phyloP scores from a whole-genome alignment of 2,797 vertebrate genomes.

The Clarias fuscus region DNA sequence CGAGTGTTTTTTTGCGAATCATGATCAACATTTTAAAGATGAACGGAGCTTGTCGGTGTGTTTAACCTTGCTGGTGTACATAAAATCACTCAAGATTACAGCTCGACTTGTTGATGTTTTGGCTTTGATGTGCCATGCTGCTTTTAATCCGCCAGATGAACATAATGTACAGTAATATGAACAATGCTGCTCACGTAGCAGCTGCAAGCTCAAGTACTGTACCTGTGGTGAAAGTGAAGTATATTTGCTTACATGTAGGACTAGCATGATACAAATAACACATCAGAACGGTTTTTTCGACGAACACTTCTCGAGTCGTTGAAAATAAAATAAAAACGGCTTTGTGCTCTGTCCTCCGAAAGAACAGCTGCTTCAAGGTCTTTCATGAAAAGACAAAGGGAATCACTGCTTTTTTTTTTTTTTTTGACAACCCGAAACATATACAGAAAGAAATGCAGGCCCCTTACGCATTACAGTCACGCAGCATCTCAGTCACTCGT shows the following conservation, averaged over 20 bases:
- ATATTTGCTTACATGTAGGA: background rate
- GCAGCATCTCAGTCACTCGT: conserved; percentile 17
- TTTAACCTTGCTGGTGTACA: background rate
- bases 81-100: background rate
- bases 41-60: background rate
- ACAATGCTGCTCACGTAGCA: background rate
- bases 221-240: background rate
- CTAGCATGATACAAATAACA: background rate
- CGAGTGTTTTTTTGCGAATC: background rate
- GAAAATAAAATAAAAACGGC: background rate
- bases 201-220: background rate
- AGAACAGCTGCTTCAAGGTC: background rate
- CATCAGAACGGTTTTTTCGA: background rate
- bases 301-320: background rate
- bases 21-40: conserved; percentile 3
- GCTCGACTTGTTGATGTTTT: background rate
- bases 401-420: background rate
- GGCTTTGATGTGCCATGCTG: background rate
- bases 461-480: conserved; percentile 15
- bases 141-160: background rate
- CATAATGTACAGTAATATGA: background rate
- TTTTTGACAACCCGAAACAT: background rate
- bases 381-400: conserved; percentile 8
- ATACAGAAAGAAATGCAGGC: conserved; percentile 4
- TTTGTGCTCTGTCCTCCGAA: background rate